A percentile compares a stretch with the other conserved stretches of the same genome.
Conservation (phyloP, 2,113 vertebrate genomes). For the Panthera uncia region DNA sequence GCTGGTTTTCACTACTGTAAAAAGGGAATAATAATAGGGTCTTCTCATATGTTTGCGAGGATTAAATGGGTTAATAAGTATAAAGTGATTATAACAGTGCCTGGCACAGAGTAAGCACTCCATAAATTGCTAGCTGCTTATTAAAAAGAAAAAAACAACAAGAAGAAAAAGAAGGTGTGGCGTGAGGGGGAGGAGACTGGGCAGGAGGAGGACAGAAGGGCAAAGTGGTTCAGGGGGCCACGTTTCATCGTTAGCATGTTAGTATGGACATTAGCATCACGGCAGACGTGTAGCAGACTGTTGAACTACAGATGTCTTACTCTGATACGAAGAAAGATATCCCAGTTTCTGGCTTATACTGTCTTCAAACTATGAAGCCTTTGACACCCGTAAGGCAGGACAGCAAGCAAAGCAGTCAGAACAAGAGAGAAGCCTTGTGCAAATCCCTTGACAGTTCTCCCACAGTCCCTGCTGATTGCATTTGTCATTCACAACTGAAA, state of each 20-base stretch:
- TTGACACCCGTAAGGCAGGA: background rate
- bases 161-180: background rate
- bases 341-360: background rate
- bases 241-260: accelerated
- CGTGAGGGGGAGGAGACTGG: background rate
- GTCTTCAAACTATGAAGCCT: background rate
- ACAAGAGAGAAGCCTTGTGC: background rate
- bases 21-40: background rate
- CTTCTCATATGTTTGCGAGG: background rate
- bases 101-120: background rate
- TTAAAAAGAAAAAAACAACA: background rate
- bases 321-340: background rate
- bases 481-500: background rate
- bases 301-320: background rate
- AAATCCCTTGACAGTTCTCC: accelerated
- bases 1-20: background rate
- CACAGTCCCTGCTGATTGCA: background rate
- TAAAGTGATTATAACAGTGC: background rate
- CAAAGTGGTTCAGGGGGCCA: background rate
- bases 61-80: background rate
- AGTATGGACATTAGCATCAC: background rate
- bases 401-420: background rate
- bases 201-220: background rate
- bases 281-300: background rate
- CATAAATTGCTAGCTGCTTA: background rate